phyloP scores from a whole-genome alignment of 2,797 vertebrate genomes.

The Spinibarbus caldwelli region DNA sequence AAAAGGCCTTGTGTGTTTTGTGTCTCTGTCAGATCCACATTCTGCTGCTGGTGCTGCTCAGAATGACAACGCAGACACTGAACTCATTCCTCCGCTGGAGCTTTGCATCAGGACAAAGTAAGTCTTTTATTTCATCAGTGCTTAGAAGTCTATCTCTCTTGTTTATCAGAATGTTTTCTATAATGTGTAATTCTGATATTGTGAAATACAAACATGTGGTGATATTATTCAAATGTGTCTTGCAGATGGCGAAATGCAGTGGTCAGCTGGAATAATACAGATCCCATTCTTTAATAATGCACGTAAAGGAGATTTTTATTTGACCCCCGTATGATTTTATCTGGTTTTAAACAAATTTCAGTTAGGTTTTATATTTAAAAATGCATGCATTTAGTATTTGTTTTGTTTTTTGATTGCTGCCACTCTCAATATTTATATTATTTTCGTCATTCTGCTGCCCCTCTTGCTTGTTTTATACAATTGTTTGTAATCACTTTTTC shows the following conservation, averaged over 20 bases:
- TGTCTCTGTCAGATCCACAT: conserved; percentile 71
- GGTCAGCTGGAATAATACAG: conserved; percentile 91
- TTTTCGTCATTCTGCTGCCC: not conserved
- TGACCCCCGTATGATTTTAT: not conserved
- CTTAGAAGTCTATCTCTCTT: not conserved
- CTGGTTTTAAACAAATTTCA: not conserved
- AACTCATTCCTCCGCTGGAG: conserved; percentile 89
- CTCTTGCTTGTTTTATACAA: not conserved
- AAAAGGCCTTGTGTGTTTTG: not conserved
- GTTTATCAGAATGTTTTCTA: not conserved
- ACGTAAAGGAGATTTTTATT: not conserved
- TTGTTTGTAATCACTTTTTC: not conserved
- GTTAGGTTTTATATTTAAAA: not conserved
- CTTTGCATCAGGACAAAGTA: conserved; percentile 95
- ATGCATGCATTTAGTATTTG: not conserved
- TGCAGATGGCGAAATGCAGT: conserved; percentile 89
- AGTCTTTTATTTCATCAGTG: conserved; percentile 51
- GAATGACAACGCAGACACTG: conserved; percentile 70
- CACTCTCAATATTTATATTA: not conserved
- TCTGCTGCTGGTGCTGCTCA: conserved; percentile 63
- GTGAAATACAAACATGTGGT: not conserved
- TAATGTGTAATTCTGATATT: not conserved
- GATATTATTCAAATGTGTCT: conserved; percentile 26
- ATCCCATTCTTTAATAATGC: conserved; percentile 88
- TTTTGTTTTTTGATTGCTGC: not conserved